These are phyloP conservation scores for Poeciliopsis prolifica DNA, from an alignment of 2,113 vertebrate genomes.

Conservation along the genomic window DNA sequence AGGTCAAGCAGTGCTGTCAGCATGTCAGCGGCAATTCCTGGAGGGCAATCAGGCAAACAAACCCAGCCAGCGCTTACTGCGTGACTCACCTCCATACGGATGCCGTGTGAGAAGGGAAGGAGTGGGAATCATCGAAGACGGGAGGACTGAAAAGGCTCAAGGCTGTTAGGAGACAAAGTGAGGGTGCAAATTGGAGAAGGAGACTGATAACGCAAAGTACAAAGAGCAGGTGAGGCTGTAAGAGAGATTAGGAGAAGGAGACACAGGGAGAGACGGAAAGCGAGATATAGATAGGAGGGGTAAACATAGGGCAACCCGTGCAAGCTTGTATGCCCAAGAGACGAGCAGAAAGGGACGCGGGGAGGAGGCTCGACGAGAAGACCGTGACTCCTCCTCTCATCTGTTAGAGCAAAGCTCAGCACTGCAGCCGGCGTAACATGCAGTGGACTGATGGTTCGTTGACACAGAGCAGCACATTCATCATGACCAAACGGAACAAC, in stretches of 20 bases:
- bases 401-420: slow-evolving; percentile 1
- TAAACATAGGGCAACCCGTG: slow-evolving; percentile 66
- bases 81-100: slow-evolving; percentile 58
- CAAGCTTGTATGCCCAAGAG: slow-evolving; percentile 61
- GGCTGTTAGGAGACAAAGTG: slow-evolving; percentile 53
- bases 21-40: slow-evolving; percentile 75
- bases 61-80: slow-evolving; percentile 55
- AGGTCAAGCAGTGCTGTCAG: slow-evolving; percentile 60
- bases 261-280: slow-evolving; percentile 17
- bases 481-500: background rate
- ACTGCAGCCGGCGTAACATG: too few relatives aligned
- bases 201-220: slow-evolving; percentile 23
- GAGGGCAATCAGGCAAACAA: slow-evolving; percentile 77
- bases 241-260: slow-evolving; percentile 46
- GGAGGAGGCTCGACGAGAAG: slow-evolving; percentile 58
- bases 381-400: slow-evolving; percentile 45
- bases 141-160: slow-evolving; percentile 48
- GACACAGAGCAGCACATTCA: background rate
- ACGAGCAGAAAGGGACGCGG: slow-evolving; percentile 64
- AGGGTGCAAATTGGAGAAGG: slow-evolving; percentile 37
- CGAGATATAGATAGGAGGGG: slow-evolving; percentile 49
- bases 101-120: background rate
- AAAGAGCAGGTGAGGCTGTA: slow-evolving; percentile 37
- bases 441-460: background rate
- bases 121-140: slow-evolving; percentile 43